phyloP scores from a whole-genome alignment of 2,113 vertebrate genomes.

The Platichthys stellatus region DNA sequence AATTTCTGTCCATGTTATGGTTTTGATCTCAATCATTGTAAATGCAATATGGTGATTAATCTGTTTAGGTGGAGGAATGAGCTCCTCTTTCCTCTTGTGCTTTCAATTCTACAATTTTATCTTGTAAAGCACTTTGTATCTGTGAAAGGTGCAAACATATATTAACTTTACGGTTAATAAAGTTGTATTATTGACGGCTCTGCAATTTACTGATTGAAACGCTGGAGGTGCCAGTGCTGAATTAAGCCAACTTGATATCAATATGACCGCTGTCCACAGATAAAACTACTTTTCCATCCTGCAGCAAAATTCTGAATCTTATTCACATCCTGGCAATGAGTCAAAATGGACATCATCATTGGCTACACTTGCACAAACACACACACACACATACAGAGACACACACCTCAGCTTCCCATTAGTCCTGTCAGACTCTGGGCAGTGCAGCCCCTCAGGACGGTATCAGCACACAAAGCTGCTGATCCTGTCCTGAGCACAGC shows the following conservation, averaged over 20 bases:
- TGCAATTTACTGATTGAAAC: not conserved
- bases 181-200: no score
- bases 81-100: no score
- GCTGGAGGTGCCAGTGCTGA: not conserved
- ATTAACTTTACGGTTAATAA: no score
- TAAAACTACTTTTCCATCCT: not conserved
- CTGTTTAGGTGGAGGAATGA: no score
- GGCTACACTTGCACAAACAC: constrained; percentile 1
- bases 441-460: constrained; percentile 33
- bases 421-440: constrained; percentile 22
- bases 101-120: no score
- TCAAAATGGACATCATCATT: constrained; percentile 1
- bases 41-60: no score
- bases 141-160: no score
- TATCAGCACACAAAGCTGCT: constrained; percentile 60
- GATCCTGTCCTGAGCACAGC: constrained; percentile 43
- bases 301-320: not conserved
- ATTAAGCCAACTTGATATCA: not conserved
- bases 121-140: no score
- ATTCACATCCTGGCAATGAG: no score
- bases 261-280: not conserved
- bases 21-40: no score
- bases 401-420: constrained; percentile 26
- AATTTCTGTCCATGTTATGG: no score
- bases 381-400: not conserved